phyloP scores from a whole-genome alignment of 2,888 invertebrate species.

The Drepanosiphum platanoidis region DNA sequence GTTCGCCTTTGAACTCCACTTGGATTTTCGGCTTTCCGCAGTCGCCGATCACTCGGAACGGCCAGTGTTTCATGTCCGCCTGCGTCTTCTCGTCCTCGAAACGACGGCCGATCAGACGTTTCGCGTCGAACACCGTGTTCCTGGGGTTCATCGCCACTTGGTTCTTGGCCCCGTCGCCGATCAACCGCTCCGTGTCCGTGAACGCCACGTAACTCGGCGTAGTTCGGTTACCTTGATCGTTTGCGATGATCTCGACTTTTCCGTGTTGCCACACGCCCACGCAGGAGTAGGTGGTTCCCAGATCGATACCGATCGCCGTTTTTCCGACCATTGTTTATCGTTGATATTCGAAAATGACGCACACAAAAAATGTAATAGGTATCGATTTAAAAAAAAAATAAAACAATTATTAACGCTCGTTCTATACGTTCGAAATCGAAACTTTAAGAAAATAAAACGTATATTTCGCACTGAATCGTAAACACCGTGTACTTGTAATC shows the following conservation, averaged over 20 bases:
- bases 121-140: conserved; percentile 83
- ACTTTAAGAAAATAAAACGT: background rate
- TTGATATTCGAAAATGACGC: background rate
- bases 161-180: conserved; percentile 69
- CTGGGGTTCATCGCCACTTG: conserved; percentile 78
- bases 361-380: too few relatives aligned
- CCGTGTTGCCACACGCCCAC: conserved; percentile 85
- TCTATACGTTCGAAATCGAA: too few relatives aligned
- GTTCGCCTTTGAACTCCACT: conserved; percentile 74
- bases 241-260: conserved; percentile 85
- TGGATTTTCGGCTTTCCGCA: conserved; percentile 75
- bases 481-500: background rate
- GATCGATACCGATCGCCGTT: conserved; percentile 80
- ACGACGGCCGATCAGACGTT: conserved; percentile 76
- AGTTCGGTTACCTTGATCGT: conserved; percentile 85
- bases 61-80: conserved; percentile 84
- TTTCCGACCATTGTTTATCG: conserved; percentile 7
- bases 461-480: background rate
- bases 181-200: conserved; percentile 70
- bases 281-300: conserved; percentile 88
- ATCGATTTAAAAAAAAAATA: too few relatives aligned
- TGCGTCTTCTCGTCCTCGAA: conserved; percentile 79
- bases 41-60: conserved; percentile 78
- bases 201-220: conserved; percentile 82
- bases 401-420: too few relatives aligned